These are phyloP conservation scores for Mesorhabditis belari DNA, from an alignment of 2,888 invertebrate genomes.

Conservation along the genomic window DNA sequence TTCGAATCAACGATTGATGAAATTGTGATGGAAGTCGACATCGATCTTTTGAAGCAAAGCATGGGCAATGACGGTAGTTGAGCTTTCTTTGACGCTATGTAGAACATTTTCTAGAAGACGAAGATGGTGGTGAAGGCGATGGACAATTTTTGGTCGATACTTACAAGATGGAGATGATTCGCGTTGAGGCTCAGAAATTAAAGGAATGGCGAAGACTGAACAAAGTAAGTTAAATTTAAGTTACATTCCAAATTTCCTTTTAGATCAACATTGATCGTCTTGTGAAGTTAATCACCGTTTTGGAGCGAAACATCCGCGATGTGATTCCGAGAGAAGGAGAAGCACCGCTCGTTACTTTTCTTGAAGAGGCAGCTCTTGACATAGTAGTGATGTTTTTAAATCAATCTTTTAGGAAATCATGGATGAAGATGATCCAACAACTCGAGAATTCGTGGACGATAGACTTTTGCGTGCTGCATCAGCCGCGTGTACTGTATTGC, in stretches of 20 bases:
- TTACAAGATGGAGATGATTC: constrained; percentile 77
- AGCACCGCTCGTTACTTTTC: constrained; percentile 22
- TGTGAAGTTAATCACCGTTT: constrained; percentile 78
- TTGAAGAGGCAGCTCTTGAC: no score
- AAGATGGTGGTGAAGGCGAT: neutral
- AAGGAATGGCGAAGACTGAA: constrained; percentile 39
- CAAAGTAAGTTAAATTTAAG: constrained; percentile 20
- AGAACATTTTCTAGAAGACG: no score
- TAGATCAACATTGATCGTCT: constrained; percentile 73
- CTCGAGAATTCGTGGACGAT: constrained; percentile 87
- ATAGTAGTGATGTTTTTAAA: no score
- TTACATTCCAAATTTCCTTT: constrained; percentile 54
- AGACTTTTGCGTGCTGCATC: constrained; percentile 88
- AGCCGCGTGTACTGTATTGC: constrained; percentile 80
- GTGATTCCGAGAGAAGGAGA: constrained; percentile 66
- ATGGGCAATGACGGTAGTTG: constrained; percentile 78
- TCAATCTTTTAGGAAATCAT: no score
- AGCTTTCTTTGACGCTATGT: no score
- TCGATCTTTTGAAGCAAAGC: neutral
- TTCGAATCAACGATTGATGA: constrained; percentile 18
- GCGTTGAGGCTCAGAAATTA: constrained; percentile 83
- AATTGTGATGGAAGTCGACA: constrained; percentile 19
- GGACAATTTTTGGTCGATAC: constrained; percentile 70
- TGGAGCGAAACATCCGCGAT: constrained; percentile 89
- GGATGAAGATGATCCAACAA: constrained; percentile 73